Percentiles rank a stretch among this genome's conserved stretches.
These are phyloP conservation scores for Calidris pugnax DNA, from an alignment of 2,113 vertebrate species.

Conservation along the genomic window DNA sequence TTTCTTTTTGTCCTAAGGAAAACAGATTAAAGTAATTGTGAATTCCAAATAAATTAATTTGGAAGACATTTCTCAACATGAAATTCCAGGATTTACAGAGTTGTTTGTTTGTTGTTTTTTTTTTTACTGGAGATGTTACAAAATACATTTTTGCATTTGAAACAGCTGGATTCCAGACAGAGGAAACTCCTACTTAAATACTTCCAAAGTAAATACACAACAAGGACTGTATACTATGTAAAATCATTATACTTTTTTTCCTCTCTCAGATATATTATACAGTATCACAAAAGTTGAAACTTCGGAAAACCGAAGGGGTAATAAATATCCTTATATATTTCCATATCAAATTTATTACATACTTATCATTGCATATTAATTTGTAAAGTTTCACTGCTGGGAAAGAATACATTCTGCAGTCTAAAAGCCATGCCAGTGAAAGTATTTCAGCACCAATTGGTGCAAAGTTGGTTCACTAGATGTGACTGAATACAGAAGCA, in stretches of 20 bases:
- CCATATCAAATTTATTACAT: not conserved
- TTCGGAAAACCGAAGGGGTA: not conserved
- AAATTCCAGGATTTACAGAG: not conserved
- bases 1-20: not conserved
- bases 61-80: not conserved
- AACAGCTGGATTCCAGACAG: not conserved
- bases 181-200: not conserved
- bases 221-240: rapidly evolving
- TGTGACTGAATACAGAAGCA: not conserved
- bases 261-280: not conserved
- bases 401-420: not conserved
- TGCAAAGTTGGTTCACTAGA: not conserved
- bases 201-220: not conserved
- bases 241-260: not conserved
- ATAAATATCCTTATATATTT: not conserved
- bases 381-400: not conserved
- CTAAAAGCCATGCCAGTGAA: not conserved
- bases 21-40: not conserved
- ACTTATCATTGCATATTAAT: not conserved
- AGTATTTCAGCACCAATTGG: not conserved
- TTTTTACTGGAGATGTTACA: not conserved
- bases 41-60: not conserved
- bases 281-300: not conserved
- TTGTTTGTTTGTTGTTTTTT: not conserved
- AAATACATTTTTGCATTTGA: not conserved